Base-by-base conservation (phyloP, 2,888 invertebrate genomes). In the Calliopum simillimum region DNA sequence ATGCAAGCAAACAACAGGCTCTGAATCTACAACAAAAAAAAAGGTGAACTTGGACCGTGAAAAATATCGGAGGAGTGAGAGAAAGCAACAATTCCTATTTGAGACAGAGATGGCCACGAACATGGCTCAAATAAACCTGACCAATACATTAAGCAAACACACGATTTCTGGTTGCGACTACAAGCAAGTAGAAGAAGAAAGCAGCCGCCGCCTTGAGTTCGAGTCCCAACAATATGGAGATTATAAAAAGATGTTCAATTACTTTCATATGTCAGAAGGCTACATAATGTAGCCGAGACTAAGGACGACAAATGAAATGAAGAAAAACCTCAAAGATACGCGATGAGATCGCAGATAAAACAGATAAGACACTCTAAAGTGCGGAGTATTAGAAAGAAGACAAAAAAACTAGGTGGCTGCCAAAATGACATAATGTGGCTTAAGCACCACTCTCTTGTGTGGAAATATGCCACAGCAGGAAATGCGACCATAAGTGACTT, bases 371-470 rank as follows among this genome's bases (percentile, higher is more conserved):
- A 41, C 59, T 55, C 58, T 53, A 74, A 79, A 77, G 79, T 79
- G 78, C 74, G 78, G 77, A 76, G 73, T 41, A 53, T 33, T 44
- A 44, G 51, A 66, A 53, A 56, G 21, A 16, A 16, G 16, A 51
- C 16, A 2, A 56, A 66, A 56, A 66, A 56, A 16, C 46, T 13
- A 71, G 72, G 67, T 62, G 71, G 63, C 67, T 46, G 53, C 63
- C 56, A 75, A 78, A 79, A 79, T 81, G 80, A 81, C 80, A 81
- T 79, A 80, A 80, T 79, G 79, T 79, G 73, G 76, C 78, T 76
- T 78, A 79, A 79, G 76, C 75, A 55, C n/a, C n/a, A n/a, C n/a
- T n/a, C 33, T 33, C 33, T 33, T 5, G 8, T 33, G 33, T 33
- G 53, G 68, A 11, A 47, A 59, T 41, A 25, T n/a, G 33, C 4